Conservation (phyloP, 2,797 vertebrate genomes). For the Garrulus glandarius region DNA sequence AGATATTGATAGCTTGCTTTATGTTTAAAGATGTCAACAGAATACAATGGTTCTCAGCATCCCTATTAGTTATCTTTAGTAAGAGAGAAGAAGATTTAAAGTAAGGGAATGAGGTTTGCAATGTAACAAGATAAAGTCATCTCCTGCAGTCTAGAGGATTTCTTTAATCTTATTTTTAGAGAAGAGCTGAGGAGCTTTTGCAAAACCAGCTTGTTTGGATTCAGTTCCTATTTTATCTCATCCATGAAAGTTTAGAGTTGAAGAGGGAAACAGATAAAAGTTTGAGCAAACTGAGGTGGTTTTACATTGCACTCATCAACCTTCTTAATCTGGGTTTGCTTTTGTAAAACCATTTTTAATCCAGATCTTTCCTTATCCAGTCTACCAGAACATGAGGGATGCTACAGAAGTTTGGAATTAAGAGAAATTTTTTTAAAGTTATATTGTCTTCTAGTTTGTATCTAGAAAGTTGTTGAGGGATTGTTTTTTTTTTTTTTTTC, state of each 20-base stretch:
- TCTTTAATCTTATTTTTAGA: constrained; percentile 69
- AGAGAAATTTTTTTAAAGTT: background rate
- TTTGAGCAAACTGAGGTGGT: constrained; percentile 44
- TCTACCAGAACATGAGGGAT: background rate
- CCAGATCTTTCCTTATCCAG: background rate
- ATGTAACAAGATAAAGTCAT: constrained; percentile 65
- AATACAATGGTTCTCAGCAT: constrained; percentile 60
- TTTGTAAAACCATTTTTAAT: constrained; percentile 36
- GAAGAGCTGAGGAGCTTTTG: constrained; percentile 55
- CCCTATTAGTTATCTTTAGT: constrained; percentile 70
- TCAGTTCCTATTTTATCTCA: constrained; percentile 61
- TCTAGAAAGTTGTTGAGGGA: background rate
- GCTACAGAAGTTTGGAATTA: background rate
- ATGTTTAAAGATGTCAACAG: constrained; percentile 66
- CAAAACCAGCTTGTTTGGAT: constrained; percentile 61
- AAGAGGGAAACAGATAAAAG: constrained; percentile 59
- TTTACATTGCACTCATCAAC: constrained; percentile 49
- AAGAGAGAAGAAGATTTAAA: constrained; percentile 70
- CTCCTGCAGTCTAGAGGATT: constrained; percentile 61
- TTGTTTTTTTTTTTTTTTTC: background rate
- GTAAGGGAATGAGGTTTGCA: constrained; percentile 64
- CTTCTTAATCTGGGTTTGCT: constrained; percentile 39
- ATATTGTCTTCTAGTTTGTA: background rate
- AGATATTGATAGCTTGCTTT: constrained; percentile 61
- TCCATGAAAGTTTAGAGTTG: constrained; percentile 32